phyloP scores from a whole-genome alignment of 2,113 vertebrate genomes.

The Sakesphorus luctuosus region DNA sequence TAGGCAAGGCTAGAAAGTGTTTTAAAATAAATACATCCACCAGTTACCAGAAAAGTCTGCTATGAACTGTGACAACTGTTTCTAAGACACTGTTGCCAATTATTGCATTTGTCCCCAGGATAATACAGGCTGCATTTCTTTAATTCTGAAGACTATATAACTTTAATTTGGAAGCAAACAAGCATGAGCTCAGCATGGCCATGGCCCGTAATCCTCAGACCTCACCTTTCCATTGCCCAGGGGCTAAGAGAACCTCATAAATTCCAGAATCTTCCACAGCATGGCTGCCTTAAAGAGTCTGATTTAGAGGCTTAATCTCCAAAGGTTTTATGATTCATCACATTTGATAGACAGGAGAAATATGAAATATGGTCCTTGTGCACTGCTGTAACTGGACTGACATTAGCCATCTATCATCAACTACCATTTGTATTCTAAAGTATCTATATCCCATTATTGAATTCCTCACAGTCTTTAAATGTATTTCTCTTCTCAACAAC shows the following conservation, averaged over 20 bases:
- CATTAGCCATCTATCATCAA: neutral
- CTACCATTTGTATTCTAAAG: neutral
- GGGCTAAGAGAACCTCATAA: neutral
- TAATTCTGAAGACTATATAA: neutral
- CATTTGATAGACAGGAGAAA: neutral
- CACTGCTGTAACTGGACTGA: neutral
- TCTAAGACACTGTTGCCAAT: neutral
- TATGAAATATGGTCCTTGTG: neutral
- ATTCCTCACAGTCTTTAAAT: neutral
- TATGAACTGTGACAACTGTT: neutral
- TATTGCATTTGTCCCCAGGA: neutral
- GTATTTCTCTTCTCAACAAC: neutral
- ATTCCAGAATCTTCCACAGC: neutral
- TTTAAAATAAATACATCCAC: neutral
- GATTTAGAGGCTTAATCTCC: constrained; percentile 24
- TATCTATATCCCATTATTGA: neutral
- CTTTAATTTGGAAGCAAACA: neutral
- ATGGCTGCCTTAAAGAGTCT: neutral
- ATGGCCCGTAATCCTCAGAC: neutral
- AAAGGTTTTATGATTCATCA: constrained; percentile 1
- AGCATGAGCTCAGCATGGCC: neutral
- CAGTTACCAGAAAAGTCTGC: neutral
- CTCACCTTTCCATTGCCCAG: neutral
- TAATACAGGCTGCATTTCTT: neutral
- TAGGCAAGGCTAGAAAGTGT: neutral